A percentile compares a stretch with the other conserved stretches of the same genome.
Evolutionary conservation across 2,888 invertebrate genomes (phyloP).

Genomic region (Helicoverpa assulta): DNA sequence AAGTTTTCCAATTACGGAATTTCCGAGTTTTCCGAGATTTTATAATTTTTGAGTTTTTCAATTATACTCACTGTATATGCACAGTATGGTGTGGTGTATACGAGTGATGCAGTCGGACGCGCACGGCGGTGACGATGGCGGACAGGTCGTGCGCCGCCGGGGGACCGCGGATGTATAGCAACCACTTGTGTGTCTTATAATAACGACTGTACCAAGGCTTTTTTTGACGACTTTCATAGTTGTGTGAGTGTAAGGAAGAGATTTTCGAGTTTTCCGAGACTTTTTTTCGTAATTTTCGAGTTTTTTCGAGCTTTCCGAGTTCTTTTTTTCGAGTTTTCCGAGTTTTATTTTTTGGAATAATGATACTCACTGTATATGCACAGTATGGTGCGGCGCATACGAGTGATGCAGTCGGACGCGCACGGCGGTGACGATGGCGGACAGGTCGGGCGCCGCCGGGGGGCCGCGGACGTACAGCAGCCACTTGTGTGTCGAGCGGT

Average conservation of each 20-base stretch:
- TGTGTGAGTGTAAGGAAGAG: no score
- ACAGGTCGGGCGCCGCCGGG: constrained; percentile 88
- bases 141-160: constrained; percentile 89
- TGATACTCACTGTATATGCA: constrained; percentile 92
- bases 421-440: constrained; percentile 92
- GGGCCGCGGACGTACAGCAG: constrained; percentile 95
- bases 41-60: no score
- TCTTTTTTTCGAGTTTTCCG: not conserved
- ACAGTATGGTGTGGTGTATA: constrained; percentile 96
- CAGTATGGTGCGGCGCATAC: constrained; percentile 96
- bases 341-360: not conserved
- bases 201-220: no score
- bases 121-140: constrained; percentile 92
- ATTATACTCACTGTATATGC: constrained; percentile 91
- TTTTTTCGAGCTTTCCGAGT: not conserved
- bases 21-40: not conserved
- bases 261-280: no score
- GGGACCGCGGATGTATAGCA: constrained; percentile 95
- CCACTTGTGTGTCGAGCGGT: constrained; percentile 96
- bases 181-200: constrained; percentile 97
- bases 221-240: no score
- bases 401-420: constrained; percentile 95
- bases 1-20: no score
- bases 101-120: constrained; percentile 95
- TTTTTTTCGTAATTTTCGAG: not conserved